Percentiles rank a stretch among this genome's conserved stretches.
phyloP scores from a whole-genome alignment of 1,140 invertebrate species.

The Drosophila subobscura region DNA sequence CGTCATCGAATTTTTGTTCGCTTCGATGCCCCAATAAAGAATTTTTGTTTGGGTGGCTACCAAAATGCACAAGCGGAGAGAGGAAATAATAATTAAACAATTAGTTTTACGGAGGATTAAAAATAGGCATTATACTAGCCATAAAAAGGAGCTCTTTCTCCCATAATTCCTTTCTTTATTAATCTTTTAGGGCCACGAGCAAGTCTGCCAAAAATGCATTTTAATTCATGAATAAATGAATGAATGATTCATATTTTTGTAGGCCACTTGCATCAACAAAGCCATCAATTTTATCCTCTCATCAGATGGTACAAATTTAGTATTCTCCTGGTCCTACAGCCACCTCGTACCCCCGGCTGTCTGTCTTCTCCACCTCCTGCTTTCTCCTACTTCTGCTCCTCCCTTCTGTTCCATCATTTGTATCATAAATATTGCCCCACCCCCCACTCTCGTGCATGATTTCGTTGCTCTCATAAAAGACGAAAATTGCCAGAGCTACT shows the following conservation, averaged over 20 bases:
- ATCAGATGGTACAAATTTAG: slow-evolving; percentile 25
- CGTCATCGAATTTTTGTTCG: slow-evolving; percentile 50
- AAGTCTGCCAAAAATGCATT: not conserved
- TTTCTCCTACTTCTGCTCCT: not conserved
- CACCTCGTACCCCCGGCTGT: no score
- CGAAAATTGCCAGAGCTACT: slow-evolving; percentile 17
- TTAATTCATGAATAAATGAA: not conserved
- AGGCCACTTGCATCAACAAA: slow-evolving; percentile 39
- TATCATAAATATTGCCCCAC: slow-evolving; percentile 39
- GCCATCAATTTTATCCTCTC: slow-evolving; percentile 40
- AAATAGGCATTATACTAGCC: no score
- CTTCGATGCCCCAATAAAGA: slow-evolving; percentile 30
- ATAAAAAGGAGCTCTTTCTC: no score
- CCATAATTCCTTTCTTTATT: no score
- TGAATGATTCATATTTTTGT: slow-evolving; percentile 1
- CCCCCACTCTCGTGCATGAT: slow-evolving; percentile 26
- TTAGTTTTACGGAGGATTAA: no score
- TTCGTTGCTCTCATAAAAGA: slow-evolving; percentile 52
- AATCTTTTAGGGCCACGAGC: no score
- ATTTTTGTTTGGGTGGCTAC: slow-evolving; percentile 1
- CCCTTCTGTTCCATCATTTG: slow-evolving; percentile 18
- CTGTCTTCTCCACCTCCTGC: not conserved
- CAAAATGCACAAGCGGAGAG: no score
- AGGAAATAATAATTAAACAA: no score
- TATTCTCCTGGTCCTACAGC: not conserved